Evolutionary conservation across 2,888 invertebrate species (phyloP), one percentile per base, ranked within the genome.

Genomic region (Eugnorisma glareosa): DNA sequence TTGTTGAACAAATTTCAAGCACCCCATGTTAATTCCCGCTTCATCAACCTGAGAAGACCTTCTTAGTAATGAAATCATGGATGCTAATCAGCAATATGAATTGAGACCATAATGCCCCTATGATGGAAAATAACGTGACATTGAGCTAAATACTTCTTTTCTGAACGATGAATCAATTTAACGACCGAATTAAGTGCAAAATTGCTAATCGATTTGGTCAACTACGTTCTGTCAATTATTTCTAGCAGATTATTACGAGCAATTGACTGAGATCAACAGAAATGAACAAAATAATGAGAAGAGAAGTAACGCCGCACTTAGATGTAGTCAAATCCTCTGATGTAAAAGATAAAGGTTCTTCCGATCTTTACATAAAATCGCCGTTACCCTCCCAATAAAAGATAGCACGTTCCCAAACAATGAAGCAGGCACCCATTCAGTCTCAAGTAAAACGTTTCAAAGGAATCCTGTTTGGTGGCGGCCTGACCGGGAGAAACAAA

Each of bases 381-480:
- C 81, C 78, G 78, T 85, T 81, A 83, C 79, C 77, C 82, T 75
- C 68, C 83, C 73, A 89, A 89, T 88, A 88, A 87, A 88, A 87
- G 87, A 84, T 83, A 87, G 87, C 86, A 88, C 82, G 85, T 91
- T 88, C 81, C 85, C 87, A 91, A 91, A 94, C 94, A 94, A 94
- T 93, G 90, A 91, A 92, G 89, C 89, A 88, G 84, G 88, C 86
- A 89, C 89, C 92, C 93, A 93, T 94, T 94, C 91, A 93, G 88
- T 90, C 87, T 82, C 89, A 86, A 91, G 90, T 90, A 89, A 91
- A 92, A 90, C 86, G 88, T 90, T 91, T 91, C 91, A 90, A 93
- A 93, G 93, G 93, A 94, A 94, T 94, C 94, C 93, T 90, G 94
- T 94, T 93, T 92, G 90, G 91, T 92, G 84, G 87, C 64, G 48